Evolutionary conservation across 2,888 invertebrate genomes (phyloP).

Genomic region (Galeruca laticollis): DNA sequence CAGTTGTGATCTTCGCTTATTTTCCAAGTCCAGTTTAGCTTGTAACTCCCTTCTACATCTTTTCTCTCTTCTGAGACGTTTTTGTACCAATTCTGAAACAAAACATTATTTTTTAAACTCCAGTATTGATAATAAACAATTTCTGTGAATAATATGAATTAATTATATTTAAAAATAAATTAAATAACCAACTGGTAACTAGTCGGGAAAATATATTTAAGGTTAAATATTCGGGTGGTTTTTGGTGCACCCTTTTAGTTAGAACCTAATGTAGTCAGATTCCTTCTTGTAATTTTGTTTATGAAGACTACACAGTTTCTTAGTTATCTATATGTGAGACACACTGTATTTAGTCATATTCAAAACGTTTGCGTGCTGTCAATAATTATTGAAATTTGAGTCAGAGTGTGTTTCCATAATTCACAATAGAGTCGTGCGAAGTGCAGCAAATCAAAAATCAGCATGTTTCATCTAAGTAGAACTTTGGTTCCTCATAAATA

Average conservation of each 20-base stretch:
- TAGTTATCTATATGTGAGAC: background rate
- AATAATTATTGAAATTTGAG: constrained; percentile 33
- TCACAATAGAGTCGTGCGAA: constrained; percentile 46
- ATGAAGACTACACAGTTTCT: too few relatives aligned
- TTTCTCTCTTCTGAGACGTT: constrained; percentile 89
- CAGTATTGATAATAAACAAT: too few relatives aligned
- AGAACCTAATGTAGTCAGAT: too few relatives aligned
- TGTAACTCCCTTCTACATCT: constrained; percentile 85
- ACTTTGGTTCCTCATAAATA: constrained; percentile 53
- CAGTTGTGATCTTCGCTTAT: constrained; percentile 82
- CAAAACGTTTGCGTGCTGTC: constrained; percentile 18
- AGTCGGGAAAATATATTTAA: too few relatives aligned
- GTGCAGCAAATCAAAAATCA: constrained; percentile 50
- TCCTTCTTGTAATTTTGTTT: too few relatives aligned
- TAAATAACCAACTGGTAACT: too few relatives aligned
- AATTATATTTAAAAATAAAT: too few relatives aligned
- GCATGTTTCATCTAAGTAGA: constrained; percentile 48
- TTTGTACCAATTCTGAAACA: constrained; percentile 86
- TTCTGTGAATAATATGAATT: too few relatives aligned
- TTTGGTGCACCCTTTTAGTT: too few relatives aligned
- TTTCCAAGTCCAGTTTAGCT: constrained; percentile 85
- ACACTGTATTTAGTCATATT: background rate
- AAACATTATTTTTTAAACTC: constrained; percentile 31
- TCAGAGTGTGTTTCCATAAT: constrained; percentile 39
- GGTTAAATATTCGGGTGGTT: too few relatives aligned